Evolutionary conservation across 2,113 vertebrate species (phyloP), one percentile per base, ranked within the genome.

Genomic region (Cynocephalus volans): DNA sequence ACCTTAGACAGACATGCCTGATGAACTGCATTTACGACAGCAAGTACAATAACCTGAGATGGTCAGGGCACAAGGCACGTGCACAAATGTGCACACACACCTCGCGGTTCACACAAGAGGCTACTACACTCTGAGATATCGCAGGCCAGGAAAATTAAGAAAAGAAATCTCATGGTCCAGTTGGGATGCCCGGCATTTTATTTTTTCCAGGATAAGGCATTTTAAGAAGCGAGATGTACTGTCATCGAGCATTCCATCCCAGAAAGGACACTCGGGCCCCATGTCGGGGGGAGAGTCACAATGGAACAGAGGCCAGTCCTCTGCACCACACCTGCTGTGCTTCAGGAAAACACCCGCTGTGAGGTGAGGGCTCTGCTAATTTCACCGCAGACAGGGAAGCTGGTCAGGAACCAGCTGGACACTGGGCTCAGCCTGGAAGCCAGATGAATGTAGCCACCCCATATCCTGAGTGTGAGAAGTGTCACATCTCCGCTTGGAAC

Each of bases 181-280:
- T 5, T 5, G 33, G 54, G 28, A 24, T 15, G 8, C 3, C 41
- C 1, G 2, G 15, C 10, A 0, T 45, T 70, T n/a, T 4, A 21
- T 1, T 6, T 81, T 81, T 21, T 54, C 50, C 76, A 48, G 89
- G 52, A 24, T 11, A 33, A 91, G 76, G 15, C 1, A 14, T 77
- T 14, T 54, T 52, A 19, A 36, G 45, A 36, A 65, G 45, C 14
- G 0, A 52, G 33, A 36, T 5, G 73, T 12, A n/a, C n/a, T 2
- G 0, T 45, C 52, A 45, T 17, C 23, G 24, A 45, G 36, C 13
- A 11, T 6, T 45, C 24, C 17, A 3, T 18, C 24, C 67, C 84
- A 28, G 36, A 2, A 15, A 13, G 67, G 24, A 41, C 24, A 5
- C 50, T 10, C 6, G 6, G 8, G 33, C 33, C 65, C 24, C 23